Evolutionary conservation across 2,888 invertebrate species (phyloP).

Genomic region (Ctena decussata): DNA sequence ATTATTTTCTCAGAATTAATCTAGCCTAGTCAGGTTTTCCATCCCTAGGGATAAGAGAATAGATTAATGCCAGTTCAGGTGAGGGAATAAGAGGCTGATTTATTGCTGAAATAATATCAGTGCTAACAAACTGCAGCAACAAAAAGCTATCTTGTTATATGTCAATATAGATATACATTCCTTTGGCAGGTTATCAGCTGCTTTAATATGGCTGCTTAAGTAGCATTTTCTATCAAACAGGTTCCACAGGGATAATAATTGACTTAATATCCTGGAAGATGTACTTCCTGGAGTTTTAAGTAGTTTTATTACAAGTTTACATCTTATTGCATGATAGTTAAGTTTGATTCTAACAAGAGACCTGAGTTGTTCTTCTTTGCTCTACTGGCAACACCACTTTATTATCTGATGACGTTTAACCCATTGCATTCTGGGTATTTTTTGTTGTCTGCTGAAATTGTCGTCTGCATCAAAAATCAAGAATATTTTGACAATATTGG

Average conservation of each 20-base stretch:
- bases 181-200: neutral
- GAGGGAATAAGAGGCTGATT: neutral
- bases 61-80: constrained; percentile 58
- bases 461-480: too few relatives aligned
- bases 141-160: neutral
- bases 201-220: neutral
- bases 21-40: constrained; percentile 53
- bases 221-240: neutral
- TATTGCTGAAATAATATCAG: neutral
- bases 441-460: too few relatives aligned
- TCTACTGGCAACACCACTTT: too few relatives aligned
- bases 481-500: too few relatives aligned
- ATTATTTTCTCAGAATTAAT: constrained; percentile 65
- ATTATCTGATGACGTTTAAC: too few relatives aligned
- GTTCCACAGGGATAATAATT: neutral
- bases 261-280: neutral
- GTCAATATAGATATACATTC: neutral
- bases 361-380: too few relatives aligned
- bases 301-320: neutral
- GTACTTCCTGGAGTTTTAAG: neutral
- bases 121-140: neutral
- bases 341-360: too few relatives aligned
- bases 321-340: neutral
- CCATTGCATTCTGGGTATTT: too few relatives aligned
- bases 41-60: constrained; percentile 49